Evolutionary conservation across 2,113 vertebrate species (phyloP).

Genomic region (Potamarius usumacintae): DNA sequence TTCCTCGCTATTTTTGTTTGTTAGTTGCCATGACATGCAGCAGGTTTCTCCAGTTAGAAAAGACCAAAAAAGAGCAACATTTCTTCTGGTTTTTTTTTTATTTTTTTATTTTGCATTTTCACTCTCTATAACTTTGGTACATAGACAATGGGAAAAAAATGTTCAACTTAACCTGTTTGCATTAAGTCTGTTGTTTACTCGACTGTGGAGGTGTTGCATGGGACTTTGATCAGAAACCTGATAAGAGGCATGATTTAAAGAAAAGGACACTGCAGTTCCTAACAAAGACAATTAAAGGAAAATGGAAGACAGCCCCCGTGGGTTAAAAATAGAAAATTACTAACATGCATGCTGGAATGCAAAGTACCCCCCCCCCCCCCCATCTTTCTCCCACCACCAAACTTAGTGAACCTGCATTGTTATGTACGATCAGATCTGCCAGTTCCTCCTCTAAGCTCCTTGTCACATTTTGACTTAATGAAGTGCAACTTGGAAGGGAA

Average conservation of each 20-base stretch:
- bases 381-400: slow-evolving; percentile 61
- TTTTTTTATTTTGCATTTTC: slow-evolving; percentile 34
- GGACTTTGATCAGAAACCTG: slow-evolving; percentile 74
- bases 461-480: slow-evolving; percentile 99
- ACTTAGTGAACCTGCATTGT: slow-evolving; percentile 94
- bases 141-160: background rate
- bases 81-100: background rate
- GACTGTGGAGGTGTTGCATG: slow-evolving; percentile 69
- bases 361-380: slow-evolving; percentile 37
- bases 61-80: slow-evolving; percentile 54
- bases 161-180: slow-evolving; percentile 59
- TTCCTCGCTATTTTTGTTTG: slow-evolving; percentile 55
- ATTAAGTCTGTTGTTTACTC: slow-evolving; percentile 73
- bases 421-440: slow-evolving; percentile 99
- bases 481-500: slow-evolving; percentile 99
- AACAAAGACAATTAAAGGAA: slow-evolving; percentile 84
- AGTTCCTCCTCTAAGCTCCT: slow-evolving; percentile 99
- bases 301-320: slow-evolving; percentile 78
- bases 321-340: slow-evolving; percentile 85
- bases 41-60: slow-evolving; percentile 66
- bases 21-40: slow-evolving; percentile 50
- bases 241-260: slow-evolving; percentile 78
- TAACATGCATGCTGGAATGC: slow-evolving; percentile 78
- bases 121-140: background rate
- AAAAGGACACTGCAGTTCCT: slow-evolving; percentile 75